Percentiles rank a stretch among this genome's conserved stretches.
Conservation (phyloP, 2,113 vertebrate genomes). For the Aldabrachelys gigantea region DNA sequence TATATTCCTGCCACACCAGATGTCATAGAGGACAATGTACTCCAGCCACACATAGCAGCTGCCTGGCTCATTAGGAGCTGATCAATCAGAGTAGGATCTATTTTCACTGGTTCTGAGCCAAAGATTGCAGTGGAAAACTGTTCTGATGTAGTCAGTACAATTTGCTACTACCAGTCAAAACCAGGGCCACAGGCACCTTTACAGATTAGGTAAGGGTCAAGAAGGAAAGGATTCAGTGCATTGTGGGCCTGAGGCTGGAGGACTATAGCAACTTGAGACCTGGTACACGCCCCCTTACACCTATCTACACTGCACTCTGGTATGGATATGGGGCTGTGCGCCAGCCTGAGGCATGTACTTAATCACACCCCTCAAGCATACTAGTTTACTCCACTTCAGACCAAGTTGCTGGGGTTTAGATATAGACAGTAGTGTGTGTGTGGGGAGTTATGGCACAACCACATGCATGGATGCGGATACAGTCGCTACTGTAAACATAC, state of each 20-base stretch:
- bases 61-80: too few relatives aligned
- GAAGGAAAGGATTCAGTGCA: neutral
- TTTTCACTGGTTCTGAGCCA: neutral
- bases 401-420: neutral
- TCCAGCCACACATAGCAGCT: too few relatives aligned
- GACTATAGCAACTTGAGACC: neutral
- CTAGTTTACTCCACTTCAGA: neutral
- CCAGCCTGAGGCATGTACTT: neutral
- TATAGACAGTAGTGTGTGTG: neutral
- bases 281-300: neutral
- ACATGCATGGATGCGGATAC: neutral
- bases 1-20: neutral
- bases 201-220: neutral
- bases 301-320: neutral
- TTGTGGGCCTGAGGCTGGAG: neutral
- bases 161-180: neutral
- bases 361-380: neutral
- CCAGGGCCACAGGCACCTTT: neutral
- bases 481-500: neutral
- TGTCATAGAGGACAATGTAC: neutral
- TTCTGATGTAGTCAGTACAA: neutral
- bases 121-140: neutral
- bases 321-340: neutral
- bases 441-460: neutral
- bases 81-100: neutral